These are phyloP conservation scores for Sylvilagus floridanus DNA, from an alignment of 2,797 vertebrate species.

Conservation along the genomic window DNA sequence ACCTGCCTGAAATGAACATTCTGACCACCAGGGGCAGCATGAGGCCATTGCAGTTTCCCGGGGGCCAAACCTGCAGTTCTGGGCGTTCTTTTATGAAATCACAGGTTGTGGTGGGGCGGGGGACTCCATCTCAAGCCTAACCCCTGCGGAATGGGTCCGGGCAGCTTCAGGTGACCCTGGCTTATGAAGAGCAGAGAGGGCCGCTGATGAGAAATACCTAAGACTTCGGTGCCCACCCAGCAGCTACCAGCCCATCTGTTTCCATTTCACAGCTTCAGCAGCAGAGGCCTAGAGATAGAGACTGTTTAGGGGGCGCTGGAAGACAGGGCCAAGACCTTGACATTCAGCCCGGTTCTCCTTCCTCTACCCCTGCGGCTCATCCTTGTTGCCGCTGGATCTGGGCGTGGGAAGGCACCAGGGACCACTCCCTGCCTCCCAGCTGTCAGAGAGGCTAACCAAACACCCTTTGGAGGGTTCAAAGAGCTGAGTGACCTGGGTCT, in stretches of 20 bases:
- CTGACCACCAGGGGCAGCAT: conserved; percentile 27
- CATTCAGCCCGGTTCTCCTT: background rate
- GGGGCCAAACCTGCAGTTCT: no score
- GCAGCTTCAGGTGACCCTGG: background rate
- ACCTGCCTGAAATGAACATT: background rate
- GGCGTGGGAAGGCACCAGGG: no score
- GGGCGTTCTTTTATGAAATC: background rate
- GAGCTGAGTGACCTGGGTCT: no score
- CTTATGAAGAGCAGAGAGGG: background rate
- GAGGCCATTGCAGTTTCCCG: background rate
- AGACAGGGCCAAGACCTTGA: background rate
- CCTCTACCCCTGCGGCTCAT: background rate
- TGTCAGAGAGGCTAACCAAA: no score
- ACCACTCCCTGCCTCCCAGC: no score
- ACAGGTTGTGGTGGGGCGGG: background rate
- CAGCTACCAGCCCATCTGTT: background rate
- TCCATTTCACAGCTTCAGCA: background rate
- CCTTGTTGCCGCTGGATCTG: background rate
- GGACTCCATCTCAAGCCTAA: background rate
- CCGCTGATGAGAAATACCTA: background rate
- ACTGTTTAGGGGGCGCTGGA: background rate
- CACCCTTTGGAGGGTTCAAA: no score
- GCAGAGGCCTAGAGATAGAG: background rate
- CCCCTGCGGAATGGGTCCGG: background rate
- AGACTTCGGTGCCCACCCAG: background rate